Evolutionary conservation across 2,888 invertebrate genomes (phyloP), one percentile per base, ranked within the genome.

Genomic region (Carterocephalus palaemon): DNA sequence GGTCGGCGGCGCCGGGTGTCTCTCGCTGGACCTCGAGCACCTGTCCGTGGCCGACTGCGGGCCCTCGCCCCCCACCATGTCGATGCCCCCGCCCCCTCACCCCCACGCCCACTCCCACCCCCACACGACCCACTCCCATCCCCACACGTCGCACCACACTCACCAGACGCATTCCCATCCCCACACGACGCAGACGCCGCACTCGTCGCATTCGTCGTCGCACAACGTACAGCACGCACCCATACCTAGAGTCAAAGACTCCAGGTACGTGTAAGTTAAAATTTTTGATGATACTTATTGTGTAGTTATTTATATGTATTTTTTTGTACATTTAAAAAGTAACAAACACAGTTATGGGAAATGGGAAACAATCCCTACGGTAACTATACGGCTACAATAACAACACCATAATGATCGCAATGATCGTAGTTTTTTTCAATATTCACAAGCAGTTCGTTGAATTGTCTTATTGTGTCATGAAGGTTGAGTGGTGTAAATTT

Each of bases 21-120:
- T 79, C n/a, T 64, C 64, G 1, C 58, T 62, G 8, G 84, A 84
- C 7, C 64, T 82, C 74, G 84, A 84, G 54, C 73, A 81, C 0
- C 55, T 84, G 34, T 63, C 71, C 32, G 64, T 81, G 16, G 51
- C 69, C 1, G 84, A 83, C 6, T 60, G 68, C 15, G 79, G 74
- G 0, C 66, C 71, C 0, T 78, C 82, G 0, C 87, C 59, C 4
- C 54, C 59, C 1, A 48, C 46, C 10, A 12, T 43, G 6, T 22
- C 22, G 12, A 34, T 49, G 24, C 52, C 41, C 1, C 4, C 33
- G 6, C 41, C 8, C 4, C 24, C 17, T 1, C 32, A 9, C 2
- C 39, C 54, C 10, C 62, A 40, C n/a, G 12, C 29, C 7, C 38
- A 28, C 19, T 23, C 23, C 3, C 34, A 34, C 10, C 5, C 33